These are phyloP conservation scores for Oryzias melastigma DNA, from an alignment of 2,113 vertebrate species.

Conservation along the genomic window DNA sequence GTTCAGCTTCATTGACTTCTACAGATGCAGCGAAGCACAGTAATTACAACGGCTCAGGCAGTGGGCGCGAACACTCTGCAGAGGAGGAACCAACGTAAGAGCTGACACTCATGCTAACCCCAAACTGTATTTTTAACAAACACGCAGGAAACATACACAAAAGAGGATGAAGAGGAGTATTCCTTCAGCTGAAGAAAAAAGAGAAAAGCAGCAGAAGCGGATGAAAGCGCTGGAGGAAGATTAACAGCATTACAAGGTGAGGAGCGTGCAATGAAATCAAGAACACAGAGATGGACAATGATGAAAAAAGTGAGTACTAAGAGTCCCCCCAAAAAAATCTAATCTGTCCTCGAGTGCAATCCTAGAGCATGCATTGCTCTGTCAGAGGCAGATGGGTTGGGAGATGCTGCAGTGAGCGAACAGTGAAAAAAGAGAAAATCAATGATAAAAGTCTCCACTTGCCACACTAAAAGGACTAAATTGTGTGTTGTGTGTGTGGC, in stretches of 20 bases:
- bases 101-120: conserved; percentile 5
- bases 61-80: conserved; percentile 29
- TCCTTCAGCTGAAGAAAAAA: conserved; percentile 3
- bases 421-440: conserved; percentile 64
- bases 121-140: conserved; percentile 25
- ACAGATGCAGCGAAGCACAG: conserved; percentile 65
- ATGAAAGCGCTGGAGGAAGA: conserved; percentile 22
- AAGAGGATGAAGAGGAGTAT: conserved; percentile 16
- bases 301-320: conserved; percentile 55
- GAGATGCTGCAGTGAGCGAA: conserved; percentile 58
- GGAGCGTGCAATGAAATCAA: conserved; percentile 19
- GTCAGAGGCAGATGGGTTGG: conserved; percentile 62
- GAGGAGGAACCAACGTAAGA: conserved; percentile 4
- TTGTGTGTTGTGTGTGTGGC: not conserved
- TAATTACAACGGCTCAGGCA: conserved; percentile 70
- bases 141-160: conserved; percentile 15
- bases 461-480: conserved; percentile 50
- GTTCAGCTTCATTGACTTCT: conserved; percentile 73
- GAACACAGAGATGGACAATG: conserved; percentile 25
- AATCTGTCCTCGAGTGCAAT: conserved; percentile 73
- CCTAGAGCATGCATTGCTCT: conserved; percentile 64
- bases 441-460: conserved; percentile 69
- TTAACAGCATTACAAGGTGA: conserved; percentile 36
- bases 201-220: conserved; percentile 5
- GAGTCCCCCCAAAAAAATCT: conserved; percentile 61